phyloP scores from a whole-genome alignment of 2,113 vertebrate genomes.

The Albula goreensis region DNA sequence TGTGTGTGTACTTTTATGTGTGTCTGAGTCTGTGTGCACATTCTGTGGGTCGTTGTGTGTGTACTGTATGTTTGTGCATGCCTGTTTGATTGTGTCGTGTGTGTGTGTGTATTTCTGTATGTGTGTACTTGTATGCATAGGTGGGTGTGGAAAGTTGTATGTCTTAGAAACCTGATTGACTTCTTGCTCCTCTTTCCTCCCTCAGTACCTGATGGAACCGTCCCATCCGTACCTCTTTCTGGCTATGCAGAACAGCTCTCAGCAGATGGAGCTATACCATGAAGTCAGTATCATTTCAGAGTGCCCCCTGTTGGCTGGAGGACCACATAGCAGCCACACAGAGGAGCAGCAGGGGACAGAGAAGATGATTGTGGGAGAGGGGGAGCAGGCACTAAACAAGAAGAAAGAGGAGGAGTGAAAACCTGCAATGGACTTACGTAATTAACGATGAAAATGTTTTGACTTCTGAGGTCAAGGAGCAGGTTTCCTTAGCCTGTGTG shows the following conservation, averaged over 20 bases:
- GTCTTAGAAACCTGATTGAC: background rate
- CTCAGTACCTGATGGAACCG: constrained; percentile 47
- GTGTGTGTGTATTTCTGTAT: no score
- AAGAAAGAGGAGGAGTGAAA: background rate
- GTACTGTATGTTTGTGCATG: no score
- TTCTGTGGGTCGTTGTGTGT: background rate
- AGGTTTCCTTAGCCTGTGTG: no score
- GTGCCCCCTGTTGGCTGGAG: background rate
- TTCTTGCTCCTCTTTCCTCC: background rate
- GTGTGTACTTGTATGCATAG: no score
- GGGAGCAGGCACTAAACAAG: background rate
- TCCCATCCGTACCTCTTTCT: constrained; percentile 28
- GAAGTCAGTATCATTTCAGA: constrained; percentile 44
- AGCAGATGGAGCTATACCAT: constrained; percentile 49
- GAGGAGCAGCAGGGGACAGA: background rate
- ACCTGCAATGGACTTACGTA: background rate
- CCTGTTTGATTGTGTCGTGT: no score
- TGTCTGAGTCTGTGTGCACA: background rate
- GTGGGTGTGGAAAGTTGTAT: background rate
- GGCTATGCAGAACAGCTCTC: constrained; percentile 42
- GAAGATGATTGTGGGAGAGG: background rate
- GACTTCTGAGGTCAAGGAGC: no score
- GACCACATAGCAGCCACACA: background rate
- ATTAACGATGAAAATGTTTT: background rate
- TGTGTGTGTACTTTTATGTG: background rate